Evolutionary conservation across 2,888 invertebrate genomes (phyloP).

Genomic region (Amitus sp.): DNA sequence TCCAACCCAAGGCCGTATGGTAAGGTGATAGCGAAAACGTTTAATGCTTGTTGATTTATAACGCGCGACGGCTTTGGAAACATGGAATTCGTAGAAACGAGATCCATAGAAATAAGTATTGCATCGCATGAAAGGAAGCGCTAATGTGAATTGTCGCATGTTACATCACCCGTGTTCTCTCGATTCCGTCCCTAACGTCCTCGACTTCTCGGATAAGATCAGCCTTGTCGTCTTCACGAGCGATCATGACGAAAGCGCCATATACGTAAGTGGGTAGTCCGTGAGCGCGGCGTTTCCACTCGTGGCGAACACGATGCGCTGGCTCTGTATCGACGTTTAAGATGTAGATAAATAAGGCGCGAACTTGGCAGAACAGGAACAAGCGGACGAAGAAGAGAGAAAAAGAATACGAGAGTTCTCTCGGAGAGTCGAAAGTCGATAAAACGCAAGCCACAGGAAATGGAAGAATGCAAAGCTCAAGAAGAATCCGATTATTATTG

Average conservation of each 20-base stretch:
- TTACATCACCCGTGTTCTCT: constrained; percentile 30
- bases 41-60: too few relatives aligned
- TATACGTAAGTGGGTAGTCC: constrained; percentile 34
- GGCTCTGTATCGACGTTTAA: constrained; percentile 22
- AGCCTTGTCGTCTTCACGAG: constrained; percentile 29
- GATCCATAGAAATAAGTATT: too few relatives aligned
- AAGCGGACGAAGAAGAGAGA: constrained; percentile 4
- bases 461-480: constrained; percentile 6
- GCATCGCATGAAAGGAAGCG: constrained; percentile 1
- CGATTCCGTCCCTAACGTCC: constrained; percentile 19
- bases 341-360: constrained; percentile 34
- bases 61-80: too few relatives aligned
- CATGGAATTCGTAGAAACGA: too few relatives aligned
- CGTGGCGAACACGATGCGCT: constrained; percentile 29
- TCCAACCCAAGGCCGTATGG: too few relatives aligned
- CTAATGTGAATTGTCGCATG: constrained; percentile 9
- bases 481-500: not conserved
- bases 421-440: constrained; percentile 1
- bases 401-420: constrained; percentile 6
- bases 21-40: too few relatives aligned
- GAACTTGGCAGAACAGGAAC: constrained; percentile 30
- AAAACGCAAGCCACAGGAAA: constrained; percentile 3
- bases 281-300: constrained; percentile 27
- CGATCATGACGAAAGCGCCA: constrained; percentile 35
- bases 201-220: constrained; percentile 33